Evolutionary conservation across 2,797 vertebrate species (phyloP).

Genomic region (Podargus strigoides): DNA sequence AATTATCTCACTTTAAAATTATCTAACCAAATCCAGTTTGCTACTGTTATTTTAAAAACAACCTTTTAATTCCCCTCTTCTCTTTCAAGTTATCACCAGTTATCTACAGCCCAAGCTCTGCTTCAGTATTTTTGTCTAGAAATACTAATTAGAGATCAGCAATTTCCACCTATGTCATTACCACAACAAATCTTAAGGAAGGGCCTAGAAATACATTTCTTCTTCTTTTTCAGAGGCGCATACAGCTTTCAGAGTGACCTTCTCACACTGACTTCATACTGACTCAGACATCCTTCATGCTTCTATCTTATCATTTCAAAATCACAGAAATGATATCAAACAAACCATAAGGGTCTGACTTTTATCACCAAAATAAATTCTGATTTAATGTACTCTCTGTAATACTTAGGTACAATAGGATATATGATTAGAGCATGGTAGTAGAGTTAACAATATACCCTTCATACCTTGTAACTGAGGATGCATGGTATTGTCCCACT

Average conservation of each 20-base stretch:
- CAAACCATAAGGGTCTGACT: not conserved
- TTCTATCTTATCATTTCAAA: not conserved
- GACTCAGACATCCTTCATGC: not conserved
- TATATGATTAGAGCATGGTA: not conserved
- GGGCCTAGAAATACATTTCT: not conserved
- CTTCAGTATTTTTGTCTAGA: not conserved
- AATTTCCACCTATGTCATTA: not conserved
- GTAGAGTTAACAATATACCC: not conserved
- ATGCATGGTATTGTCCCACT: not conserved
- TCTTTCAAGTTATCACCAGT: not conserved
- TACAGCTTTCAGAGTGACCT: not conserved
- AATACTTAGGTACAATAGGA: not conserved
- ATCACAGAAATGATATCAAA: conserved; percentile 5
- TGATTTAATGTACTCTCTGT: not conserved
- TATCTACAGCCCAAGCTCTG: not conserved
- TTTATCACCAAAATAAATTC: conserved; percentile 35
- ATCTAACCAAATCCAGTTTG: not conserved
- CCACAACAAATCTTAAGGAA: not conserved
- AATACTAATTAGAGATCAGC: conserved; percentile 6
- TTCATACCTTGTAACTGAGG: conserved; percentile 16
- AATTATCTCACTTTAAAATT: not conserved
- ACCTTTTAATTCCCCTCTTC: not conserved
- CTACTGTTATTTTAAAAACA: not conserved
- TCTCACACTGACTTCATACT: not conserved
- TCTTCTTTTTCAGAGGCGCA: not conserved